These are phyloP conservation scores for Percopsis omiscomaycus DNA, from an alignment of 2,797 vertebrate genomes.

Conservation along the genomic window DNA sequence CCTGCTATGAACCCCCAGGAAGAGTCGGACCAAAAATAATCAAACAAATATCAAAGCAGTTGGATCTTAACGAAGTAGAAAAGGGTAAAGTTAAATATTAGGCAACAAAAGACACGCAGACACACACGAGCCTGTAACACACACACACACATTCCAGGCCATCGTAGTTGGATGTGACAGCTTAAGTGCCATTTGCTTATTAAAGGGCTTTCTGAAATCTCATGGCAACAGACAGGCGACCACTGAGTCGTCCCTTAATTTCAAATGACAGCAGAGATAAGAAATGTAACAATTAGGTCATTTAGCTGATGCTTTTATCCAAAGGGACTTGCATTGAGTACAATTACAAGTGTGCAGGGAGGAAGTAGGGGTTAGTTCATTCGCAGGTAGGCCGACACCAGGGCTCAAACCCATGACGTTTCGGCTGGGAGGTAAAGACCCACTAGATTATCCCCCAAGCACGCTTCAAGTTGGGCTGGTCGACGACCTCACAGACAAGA, in stretches of 20 bases:
- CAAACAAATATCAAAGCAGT: slow-evolving; percentile 18
- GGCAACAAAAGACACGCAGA: slow-evolving; percentile 2
- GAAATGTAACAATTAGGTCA: too few relatives aligned
- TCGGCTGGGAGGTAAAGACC: too few relatives aligned
- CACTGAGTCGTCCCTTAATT: slow-evolving; percentile 24
- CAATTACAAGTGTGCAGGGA: too few relatives aligned
- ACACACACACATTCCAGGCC: neutral
- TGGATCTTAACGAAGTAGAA: slow-evolving; percentile 17
- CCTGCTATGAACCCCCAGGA: slow-evolving; percentile 1
- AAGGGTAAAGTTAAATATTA: slow-evolving; percentile 32
- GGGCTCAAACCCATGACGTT: too few relatives aligned
- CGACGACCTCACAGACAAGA: too few relatives aligned
- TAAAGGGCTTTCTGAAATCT: slow-evolving; percentile 16
- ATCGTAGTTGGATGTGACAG: slow-evolving; percentile 28
- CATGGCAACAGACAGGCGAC: slow-evolving; percentile 5
- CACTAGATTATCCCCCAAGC: too few relatives aligned
- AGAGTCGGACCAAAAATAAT: slow-evolving; percentile 27
- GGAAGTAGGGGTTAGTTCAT: too few relatives aligned
- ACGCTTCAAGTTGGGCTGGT: too few relatives aligned
- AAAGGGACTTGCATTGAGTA: too few relatives aligned
- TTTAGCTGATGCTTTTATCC: too few relatives aligned
- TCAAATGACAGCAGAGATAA: slow-evolving; percentile 23
- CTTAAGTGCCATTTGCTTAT: slow-evolving; percentile 40
- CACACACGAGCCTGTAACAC: slow-evolving; percentile 9
- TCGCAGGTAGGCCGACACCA: too few relatives aligned